phyloP scores from a whole-genome alignment of 2,113 vertebrate species.

The Ahaetulla prasina region DNA sequence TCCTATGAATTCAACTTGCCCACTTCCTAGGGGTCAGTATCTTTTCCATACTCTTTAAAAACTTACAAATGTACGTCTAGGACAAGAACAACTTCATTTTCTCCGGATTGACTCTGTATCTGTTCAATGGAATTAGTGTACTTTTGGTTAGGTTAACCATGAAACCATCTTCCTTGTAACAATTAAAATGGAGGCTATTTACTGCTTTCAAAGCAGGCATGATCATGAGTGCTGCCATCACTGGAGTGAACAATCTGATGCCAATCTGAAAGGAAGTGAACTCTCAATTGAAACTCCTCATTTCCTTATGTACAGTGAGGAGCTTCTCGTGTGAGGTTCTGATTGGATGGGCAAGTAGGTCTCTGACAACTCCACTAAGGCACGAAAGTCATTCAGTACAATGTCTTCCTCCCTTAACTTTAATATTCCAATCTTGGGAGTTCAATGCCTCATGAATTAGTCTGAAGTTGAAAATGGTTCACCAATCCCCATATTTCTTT shows the following conservation, averaged over 20 bases:
- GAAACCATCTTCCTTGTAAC: neutral
- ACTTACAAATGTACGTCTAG: neutral
- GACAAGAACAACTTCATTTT: neutral
- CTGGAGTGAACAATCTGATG: neutral
- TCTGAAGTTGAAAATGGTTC: neutral
- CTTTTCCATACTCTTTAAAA: neutral
- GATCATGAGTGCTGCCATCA: neutral
- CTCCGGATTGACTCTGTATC: neutral
- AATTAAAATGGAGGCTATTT: neutral
- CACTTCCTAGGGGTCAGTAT: neutral
- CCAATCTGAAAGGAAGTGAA: neutral
- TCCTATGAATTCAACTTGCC: neutral
- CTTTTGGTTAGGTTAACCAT: neutral
- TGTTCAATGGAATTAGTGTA: neutral
- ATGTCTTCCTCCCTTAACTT: neutral
- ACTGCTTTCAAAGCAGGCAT: neutral
- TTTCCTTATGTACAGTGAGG: neutral
- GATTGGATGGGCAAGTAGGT: neutral
- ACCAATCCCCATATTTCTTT: neutral
- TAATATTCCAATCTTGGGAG: neutral
- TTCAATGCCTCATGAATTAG: neutral
- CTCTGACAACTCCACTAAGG: neutral
- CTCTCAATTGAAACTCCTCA: neutral
- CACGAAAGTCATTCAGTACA: neutral
- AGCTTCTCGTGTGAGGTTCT: neutral